Evolutionary conservation across 2,797 vertebrate genomes (phyloP).

Genomic region (Syngnathus acus): DNA sequence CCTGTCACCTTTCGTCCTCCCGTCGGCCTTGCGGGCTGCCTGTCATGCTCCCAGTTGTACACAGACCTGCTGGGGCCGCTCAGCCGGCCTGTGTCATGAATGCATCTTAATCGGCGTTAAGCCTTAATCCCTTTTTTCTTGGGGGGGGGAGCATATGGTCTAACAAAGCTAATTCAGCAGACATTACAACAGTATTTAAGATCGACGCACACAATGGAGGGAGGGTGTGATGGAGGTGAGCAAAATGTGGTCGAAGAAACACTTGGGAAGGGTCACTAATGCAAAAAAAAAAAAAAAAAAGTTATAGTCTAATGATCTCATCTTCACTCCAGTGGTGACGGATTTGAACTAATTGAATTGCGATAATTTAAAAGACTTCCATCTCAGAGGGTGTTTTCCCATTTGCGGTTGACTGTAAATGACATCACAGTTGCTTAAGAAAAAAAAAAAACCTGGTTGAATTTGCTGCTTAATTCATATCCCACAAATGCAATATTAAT

Average conservation of each 20-base stretch:
- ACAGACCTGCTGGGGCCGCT: constrained; percentile 24
- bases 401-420: too few relatives aligned
- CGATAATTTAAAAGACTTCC: too few relatives aligned
- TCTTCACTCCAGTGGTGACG: background rate
- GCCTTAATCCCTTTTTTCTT: constrained; percentile 64
- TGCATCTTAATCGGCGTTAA: constrained; percentile 69
- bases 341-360: too few relatives aligned
- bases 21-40: constrained; percentile 23
- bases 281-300: background rate
- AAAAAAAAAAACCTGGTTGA: too few relatives aligned
- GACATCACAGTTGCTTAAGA: too few relatives aligned
- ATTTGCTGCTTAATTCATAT: too few relatives aligned
- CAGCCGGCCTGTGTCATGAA: constrained; percentile 59
- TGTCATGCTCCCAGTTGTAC: constrained; percentile 36
- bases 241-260: background rate
- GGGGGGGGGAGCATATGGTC: constrained; percentile 59
- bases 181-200: constrained; percentile 29
- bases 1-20: constrained; percentile 45
- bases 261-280: background rate
- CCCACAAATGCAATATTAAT: too few relatives aligned
- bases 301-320: too few relatives aligned
- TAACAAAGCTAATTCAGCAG: constrained; percentile 46
- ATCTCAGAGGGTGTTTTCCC: too few relatives aligned
- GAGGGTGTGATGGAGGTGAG: background rate
- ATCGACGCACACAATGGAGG: constrained; percentile 9